Evolutionary conservation across 2,797 vertebrate genomes (phyloP).

Genomic region (Urocyon cinereoargenteus): DNA sequence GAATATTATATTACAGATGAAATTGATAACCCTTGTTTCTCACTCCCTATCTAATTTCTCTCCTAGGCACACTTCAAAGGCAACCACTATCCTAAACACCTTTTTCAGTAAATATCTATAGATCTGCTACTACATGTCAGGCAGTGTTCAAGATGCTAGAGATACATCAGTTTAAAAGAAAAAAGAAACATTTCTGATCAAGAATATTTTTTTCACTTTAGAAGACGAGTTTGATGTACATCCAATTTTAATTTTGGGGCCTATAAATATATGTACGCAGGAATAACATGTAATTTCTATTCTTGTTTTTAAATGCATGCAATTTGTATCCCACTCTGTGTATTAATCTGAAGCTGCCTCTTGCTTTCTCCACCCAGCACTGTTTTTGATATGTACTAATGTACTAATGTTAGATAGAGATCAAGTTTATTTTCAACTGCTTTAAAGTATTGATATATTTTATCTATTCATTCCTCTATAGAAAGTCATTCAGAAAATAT

Average conservation of each 20-base stretch:
- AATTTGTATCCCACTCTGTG: background rate
- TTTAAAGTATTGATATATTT: slow-evolving; percentile 17
- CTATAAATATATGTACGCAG: background rate
- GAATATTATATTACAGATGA: background rate
- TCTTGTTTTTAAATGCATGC: background rate
- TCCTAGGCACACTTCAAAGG: background rate
- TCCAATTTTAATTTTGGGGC: background rate
- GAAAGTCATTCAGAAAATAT: background rate
- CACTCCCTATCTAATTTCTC: background rate
- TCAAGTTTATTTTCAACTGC: slow-evolving; percentile 29
- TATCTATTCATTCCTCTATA: slow-evolving; percentile 11
- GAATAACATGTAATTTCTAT: background rate
- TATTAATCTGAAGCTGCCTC: background rate
- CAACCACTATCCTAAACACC: background rate
- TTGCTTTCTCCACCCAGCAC: background rate
- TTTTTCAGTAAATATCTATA: background rate
- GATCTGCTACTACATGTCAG: background rate
- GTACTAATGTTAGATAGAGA: background rate
- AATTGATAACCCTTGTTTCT: background rate
- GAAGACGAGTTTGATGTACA: background rate
- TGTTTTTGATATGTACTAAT: slow-evolving; percentile 8
- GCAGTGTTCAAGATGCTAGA: background rate
- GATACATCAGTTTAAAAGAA: background rate
- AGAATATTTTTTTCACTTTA: slow-evolving; percentile 21
- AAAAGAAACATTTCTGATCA: background rate